Base-by-base conservation (phyloP, 1,140 invertebrate genomes). In the Eurosta solidaginis region DNA sequence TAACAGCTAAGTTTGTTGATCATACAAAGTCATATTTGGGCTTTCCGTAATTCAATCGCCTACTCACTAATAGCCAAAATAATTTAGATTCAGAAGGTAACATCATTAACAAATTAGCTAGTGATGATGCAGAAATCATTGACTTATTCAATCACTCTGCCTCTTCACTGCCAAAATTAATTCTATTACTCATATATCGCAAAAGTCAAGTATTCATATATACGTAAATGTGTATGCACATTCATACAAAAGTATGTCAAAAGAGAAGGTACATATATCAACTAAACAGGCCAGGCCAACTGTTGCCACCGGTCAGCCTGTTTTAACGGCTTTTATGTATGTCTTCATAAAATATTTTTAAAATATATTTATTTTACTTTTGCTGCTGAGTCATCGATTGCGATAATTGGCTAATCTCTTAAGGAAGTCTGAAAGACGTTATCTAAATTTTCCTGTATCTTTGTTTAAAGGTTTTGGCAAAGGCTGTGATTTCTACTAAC, bases 101-200 rank as follows among this genome's bases (percentile, higher is more conserved):
- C n/a, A 36, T 20, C 36, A 40, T 36, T 36, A 68, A 3, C 29
- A 68, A 40, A 7, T 20, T n/a, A 40, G 5, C 4, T 1, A 40
- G 12, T 40, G 52, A 68, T 68, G 59, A 7, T 68, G 59, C 40
- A 40, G 33, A 68, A 68, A 68, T 68, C 59, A 68, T 68, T 27
- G 33, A n/a, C 33, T 33, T 17, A 68, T 68, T 68, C 59, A 68
- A 68, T 68, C 59, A 40, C 59, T 68, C 33, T 40, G 59, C 33
- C 59, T 40, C 59, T 42, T 68, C 59, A 68, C 59, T 40, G 29
- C 59, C 59, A 68, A 68, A 68, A 68, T 68, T 68, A 68, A 68
- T 40, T 42, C 59, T 68, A 68, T 68, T 68, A 68, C 59, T 68
- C 59, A 68, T 68, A 5, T n/a, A n/a, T n/a, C n/a, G n/a, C 17